Conservation (phyloP, 1,140 invertebrate genomes). For the Drosophila cardini region DNA sequence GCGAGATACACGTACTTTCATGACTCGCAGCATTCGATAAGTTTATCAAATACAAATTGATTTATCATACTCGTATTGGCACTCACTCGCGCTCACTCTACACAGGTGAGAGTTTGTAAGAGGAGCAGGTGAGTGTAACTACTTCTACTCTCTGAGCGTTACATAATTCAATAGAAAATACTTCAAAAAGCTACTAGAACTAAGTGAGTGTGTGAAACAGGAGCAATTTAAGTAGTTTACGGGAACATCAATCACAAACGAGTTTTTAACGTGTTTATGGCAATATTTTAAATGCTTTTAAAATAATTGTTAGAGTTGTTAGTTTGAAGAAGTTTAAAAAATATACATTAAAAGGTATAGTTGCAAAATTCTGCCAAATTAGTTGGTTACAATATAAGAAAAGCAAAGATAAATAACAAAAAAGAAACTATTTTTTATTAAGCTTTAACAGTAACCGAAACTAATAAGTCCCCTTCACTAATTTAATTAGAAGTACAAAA, state of each 20-base stretch:
- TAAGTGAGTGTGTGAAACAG: neutral
- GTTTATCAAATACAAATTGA: conserved; percentile 65
- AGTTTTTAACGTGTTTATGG: neutral
- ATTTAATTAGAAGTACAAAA: too few species aligned
- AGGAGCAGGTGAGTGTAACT: neutral
- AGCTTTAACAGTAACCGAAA: too few species aligned
- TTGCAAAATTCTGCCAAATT: too few species aligned
- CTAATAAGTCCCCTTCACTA: too few species aligned
- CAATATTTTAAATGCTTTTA: too few species aligned
- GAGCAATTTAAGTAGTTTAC: conserved; percentile 2
- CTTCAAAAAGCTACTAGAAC: conserved; percentile 16
- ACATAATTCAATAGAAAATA: conserved; percentile 33
- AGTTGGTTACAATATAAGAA: too few species aligned
- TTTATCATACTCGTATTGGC: conserved; percentile 46
- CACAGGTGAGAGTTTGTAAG: conserved; percentile 2
- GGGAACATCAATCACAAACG: neutral
- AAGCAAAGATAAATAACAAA: too few species aligned
- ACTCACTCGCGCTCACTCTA: conserved; percentile 1
- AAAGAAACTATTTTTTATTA: too few species aligned
- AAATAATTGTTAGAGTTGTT: too few species aligned
- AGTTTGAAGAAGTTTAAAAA: too few species aligned
- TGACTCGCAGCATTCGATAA: conserved; percentile 52
- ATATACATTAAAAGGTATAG: too few species aligned
- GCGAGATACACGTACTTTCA: conserved; percentile 26
- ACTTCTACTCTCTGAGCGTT: conserved; percentile 4